Base-by-base conservation (phyloP, 1,140 invertebrate genomes). In the Drosophila erecta region DNA sequence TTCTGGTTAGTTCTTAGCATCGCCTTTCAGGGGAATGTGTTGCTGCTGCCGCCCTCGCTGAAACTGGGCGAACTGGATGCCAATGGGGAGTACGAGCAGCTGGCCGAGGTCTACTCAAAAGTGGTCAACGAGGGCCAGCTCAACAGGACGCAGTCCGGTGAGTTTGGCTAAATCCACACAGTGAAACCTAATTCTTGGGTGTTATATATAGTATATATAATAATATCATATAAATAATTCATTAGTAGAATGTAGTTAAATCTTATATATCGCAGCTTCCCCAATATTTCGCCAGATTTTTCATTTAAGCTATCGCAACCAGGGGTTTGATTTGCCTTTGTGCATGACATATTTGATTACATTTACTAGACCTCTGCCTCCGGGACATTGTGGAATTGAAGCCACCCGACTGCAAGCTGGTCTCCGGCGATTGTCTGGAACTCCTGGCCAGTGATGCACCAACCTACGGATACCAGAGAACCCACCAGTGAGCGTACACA, bases 391-490 rank as follows among this genome's bases (percentile, higher is more conserved):
- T 77, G 5, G 35, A 44, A 0, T 49, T 86, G 14, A 47, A 57
- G 27, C 20, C 44, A 7, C 43, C 60, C 0, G 57, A 44, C 15
- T 90, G 87, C 22, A 58, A 84, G 17, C 37, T 87, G 0, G 66
- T 61, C 2, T 57, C 67, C 1, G 12, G 24, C 7, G 27, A 53
- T 0, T 91, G 90, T 40, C 40, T 91, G 20, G 38, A 76, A 4
- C 15, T 91, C 8, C 40, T 91, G 37, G 76, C 61, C 11, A 86
- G 67, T 43, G 79, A 84, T 50, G 43, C 46, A 24, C 67, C 79
- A 0, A 60, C 90, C 2, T 91, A 79, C 51, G 90, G 90, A 22
- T 91, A 91, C 62, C 85, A 86, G 22, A 66, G 90, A 1, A 91
- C 86, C 11, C 90, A 91, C 59, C 90, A 91, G 90, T 91, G 57